Evolutionary conservation across 1,140 invertebrate species (phyloP), one percentile per base, ranked within the genome.

Genomic region (Brachionus manjavacas): DNA sequence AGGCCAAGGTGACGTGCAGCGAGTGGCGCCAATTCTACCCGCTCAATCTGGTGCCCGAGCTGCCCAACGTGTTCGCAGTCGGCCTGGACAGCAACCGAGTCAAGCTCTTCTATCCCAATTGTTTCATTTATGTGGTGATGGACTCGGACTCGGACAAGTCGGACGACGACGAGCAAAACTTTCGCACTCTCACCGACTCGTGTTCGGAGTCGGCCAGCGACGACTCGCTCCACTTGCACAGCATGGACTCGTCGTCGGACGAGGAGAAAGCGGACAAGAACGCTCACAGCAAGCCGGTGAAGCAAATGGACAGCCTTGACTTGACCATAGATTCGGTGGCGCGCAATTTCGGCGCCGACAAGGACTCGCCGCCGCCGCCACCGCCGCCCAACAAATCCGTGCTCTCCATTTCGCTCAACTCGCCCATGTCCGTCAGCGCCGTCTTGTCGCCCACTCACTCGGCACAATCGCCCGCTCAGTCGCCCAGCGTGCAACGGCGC

Each of bases 321-420:
- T 25, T 64, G 41, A 81, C 79, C 9, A 81, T 81, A n/a, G 79
- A 81, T 23, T 81, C 79, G 12, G 79, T 81, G 20, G 79, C 79
- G n/a, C 31, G 79, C 3, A 80, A 80, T 41, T 81, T 81, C 31
- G 79, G 79, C 23, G 52, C 79, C 49, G 41, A 46, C 12, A 41
- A 81, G 20, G 41, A 41, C 20, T 16, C 31, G 28, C 16, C 79
- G 41, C 72, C 14, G 23, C 41, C 39, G 16, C 39, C 39, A 28
- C 72, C 16, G 16, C 31, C 35, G 25, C 72, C 39, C 4, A 76
- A 76, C 25, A 76, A 76, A 14, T 76, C 72, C 8, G 12, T 28
- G 6, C 20, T 76, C 8, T 76, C 72, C 43, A 76, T 76, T 9
- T 76, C 72, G 0, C 46, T 76, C 20, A 76, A 8, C 7, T 76